Base-by-base conservation (phyloP, 2,113 vertebrate species). In the Galeopterus variegatus region DNA sequence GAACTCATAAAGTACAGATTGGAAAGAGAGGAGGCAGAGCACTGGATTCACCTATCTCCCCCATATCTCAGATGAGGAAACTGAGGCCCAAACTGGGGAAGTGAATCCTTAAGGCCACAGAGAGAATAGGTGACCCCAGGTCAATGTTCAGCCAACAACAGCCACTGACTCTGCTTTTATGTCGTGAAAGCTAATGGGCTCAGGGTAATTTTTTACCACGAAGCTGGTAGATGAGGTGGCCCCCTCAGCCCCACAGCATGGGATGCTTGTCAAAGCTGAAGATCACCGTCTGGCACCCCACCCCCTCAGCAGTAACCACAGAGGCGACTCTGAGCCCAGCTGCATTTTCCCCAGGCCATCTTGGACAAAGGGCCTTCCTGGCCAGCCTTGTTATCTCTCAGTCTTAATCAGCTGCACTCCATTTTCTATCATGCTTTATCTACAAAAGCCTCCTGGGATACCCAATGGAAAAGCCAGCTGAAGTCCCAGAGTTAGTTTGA, bases 341-440 rank as follows among this genome's bases (percentile, higher is more conserved):
- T 76, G 33, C 58, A 26, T 97, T 98, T 98, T 97, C 98, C 97
- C 96, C 95, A 97, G 96, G 88, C 93, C 95, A 36, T 56, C 93
- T 92, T 64, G 88, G 97, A 98, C 97, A 98, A 97, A 98, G 67
- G 33, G 41, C 96, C 93, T 58, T 85, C 95, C 95, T 96, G 76
- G 64, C 72, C 77, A 1, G 50, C 91, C 93, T 98, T 97, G 97
- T 97, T 97, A 95, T 95, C 94, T 98, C 83, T 94, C 90, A 15
- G 60, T 96, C 87, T 79, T 96, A 97, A 97, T 90, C 91, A 91
- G 97, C 83, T 87, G 21, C 65, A 41, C 88, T 98, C 92, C 72
- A 91, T 90, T 98, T 98, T 98, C 97, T 98, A 75, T 65, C 76
- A 17, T 97, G 96, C 80, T 84, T 97, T 98, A 98, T 88, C 86